Conservation (phyloP, 2,888 invertebrate genomes). For the Silvanus unidentatus region DNA sequence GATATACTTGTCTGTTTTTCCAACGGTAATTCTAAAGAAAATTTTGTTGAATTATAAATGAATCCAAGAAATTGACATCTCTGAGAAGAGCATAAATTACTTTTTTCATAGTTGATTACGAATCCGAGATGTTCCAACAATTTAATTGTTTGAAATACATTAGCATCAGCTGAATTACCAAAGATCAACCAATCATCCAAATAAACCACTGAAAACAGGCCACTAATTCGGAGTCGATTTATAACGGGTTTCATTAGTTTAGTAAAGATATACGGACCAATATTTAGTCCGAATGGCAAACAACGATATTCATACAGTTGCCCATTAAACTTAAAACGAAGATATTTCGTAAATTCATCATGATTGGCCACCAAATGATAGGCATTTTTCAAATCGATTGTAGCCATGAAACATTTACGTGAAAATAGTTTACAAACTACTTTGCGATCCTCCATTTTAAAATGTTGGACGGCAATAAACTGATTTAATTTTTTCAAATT, state of each 20-base stretch:
- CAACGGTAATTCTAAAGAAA: too few relatives aligned
- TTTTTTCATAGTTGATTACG: constrained; percentile 11
- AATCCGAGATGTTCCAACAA: constrained; percentile 9
- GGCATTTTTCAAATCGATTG: constrained; percentile 8
- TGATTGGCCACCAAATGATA: constrained; percentile 4
- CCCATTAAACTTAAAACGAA: constrained; percentile 4
- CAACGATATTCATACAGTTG: constrained; percentile 5
- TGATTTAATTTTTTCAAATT: constrained; percentile 8
- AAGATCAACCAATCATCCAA: constrained; percentile 9
- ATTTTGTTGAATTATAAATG: constrained; percentile 8
- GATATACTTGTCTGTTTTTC: too few relatives aligned
- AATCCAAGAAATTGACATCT: constrained; percentile 10
- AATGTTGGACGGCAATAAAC: constrained; percentile 6
- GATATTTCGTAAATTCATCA: neutral
- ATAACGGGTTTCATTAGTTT: constrained; percentile 8
- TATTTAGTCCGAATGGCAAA: constrained; percentile 8
- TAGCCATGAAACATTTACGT: constrained; percentile 3
- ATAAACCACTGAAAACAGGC: constrained; percentile 8
- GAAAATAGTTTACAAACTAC: constrained; percentile 3
- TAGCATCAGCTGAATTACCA: constrained; percentile 2
- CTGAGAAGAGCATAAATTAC: constrained; percentile 7
- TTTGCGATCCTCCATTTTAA: constrained; percentile 11
- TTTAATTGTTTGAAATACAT: neutral
- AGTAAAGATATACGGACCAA: constrained; percentile 6
- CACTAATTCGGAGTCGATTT: too few relatives aligned